A percentile compares a stretch with the other conserved stretches of the same genome.
These are phyloP conservation scores for Fopius arisanus DNA, from an alignment of 1,140 invertebrate genomes.

Conservation along the genomic window DNA sequence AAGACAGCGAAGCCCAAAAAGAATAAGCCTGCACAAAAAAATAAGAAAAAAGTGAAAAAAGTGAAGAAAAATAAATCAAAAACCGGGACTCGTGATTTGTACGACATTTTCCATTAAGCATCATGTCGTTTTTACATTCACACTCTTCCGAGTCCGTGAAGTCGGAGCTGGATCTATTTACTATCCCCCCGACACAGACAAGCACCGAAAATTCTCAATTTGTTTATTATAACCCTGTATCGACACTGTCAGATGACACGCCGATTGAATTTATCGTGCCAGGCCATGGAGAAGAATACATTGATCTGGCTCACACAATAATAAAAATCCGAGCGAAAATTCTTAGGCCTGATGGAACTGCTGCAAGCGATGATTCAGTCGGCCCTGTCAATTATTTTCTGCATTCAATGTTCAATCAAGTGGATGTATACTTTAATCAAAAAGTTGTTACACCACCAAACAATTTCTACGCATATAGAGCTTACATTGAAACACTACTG, in stretches of 20 bases:
- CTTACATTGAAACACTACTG: slow-evolving; percentile 60
- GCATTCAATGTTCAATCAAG: no score
- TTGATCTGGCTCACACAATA: slow-evolving; percentile 54
- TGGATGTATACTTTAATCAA: slow-evolving; percentile 60
- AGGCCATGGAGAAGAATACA: slow-evolving; percentile 51
- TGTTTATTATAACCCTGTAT: slow-evolving; percentile 58
- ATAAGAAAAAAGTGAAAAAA: background rate
- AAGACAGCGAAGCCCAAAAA: background rate
- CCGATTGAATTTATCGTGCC: slow-evolving; percentile 58
- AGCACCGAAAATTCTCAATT: slow-evolving; percentile 49
- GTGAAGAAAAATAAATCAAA: background rate
- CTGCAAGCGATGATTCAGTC: slow-evolving; percentile 5
- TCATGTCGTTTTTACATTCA: slow-evolving; percentile 35
- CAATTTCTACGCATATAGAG: slow-evolving; percentile 59
- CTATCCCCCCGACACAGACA: slow-evolving; percentile 57
- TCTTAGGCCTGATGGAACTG: background rate
- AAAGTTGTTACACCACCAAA: slow-evolving; percentile 56
- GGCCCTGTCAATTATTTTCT: slow-evolving; percentile 53
- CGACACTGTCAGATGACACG: slow-evolving; percentile 49
- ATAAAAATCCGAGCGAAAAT: no score
- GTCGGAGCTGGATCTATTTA: slow-evolving; percentile 60
- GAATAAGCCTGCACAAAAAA: background rate
- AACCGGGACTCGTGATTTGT: background rate
- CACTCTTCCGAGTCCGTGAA: slow-evolving; percentile 41
- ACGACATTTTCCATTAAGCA: background rate